Percentiles rank a stretch among this genome's conserved stretches.
Evolutionary conservation across 2,113 vertebrate genomes (phyloP).

Genomic region (Litocranius walleri): DNA sequence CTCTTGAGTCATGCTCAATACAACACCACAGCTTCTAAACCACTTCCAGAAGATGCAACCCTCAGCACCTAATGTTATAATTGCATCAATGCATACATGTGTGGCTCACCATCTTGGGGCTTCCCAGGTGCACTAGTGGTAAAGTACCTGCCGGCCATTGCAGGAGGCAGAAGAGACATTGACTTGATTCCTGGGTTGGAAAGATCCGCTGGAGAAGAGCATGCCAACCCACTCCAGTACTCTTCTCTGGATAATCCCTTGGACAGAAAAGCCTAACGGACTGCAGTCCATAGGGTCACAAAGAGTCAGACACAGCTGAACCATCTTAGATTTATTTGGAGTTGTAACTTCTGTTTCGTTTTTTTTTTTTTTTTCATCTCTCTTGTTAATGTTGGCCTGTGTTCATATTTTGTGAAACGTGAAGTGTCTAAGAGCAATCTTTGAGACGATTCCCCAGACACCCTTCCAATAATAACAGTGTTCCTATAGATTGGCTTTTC

Average conservation of each 20-base stretch:
- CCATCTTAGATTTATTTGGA: neutral
- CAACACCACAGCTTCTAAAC: neutral
- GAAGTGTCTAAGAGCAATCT: neutral
- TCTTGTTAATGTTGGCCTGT: neutral
- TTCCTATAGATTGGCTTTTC: neutral
- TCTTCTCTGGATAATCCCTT: neutral
- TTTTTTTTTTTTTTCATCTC: neutral
- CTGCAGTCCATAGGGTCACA: neutral
- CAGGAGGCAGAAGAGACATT: neutral
- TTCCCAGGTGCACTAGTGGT: neutral
- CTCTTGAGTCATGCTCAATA: neutral
- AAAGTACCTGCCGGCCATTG: neutral
- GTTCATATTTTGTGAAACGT: neutral
- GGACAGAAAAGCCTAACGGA: neutral
- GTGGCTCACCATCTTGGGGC: neutral
- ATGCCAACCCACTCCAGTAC: neutral
- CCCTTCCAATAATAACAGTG: neutral
- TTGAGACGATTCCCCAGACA: neutral
- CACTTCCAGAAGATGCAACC: neutral
- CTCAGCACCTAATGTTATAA: neutral
- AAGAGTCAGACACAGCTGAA: neutral
- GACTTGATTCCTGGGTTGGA: neutral
- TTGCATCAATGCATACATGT: neutral
- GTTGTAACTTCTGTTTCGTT: neutral
- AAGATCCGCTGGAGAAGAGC: neutral